A percentile compares a stretch with the other conserved stretches of the same genome.
phyloP scores from a whole-genome alignment of 2,113 vertebrate species.

The Parus major region DNA sequence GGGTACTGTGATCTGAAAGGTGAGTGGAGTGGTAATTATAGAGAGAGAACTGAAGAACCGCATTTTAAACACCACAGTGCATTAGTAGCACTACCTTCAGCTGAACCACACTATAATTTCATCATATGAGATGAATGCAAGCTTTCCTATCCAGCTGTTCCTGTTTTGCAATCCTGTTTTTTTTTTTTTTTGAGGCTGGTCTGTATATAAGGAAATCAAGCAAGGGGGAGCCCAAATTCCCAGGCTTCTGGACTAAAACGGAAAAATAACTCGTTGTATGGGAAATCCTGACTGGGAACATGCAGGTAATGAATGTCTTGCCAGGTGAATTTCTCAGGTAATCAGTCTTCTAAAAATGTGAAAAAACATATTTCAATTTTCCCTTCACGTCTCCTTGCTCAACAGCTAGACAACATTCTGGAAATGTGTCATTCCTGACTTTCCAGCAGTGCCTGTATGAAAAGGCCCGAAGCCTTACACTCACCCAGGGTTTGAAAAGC shows the following conservation, averaged over 20 bases:
- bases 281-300: neutral
- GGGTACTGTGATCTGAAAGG: neutral
- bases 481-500: neutral
- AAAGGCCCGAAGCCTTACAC: neutral
- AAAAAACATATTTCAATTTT: neutral
- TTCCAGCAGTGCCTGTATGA: neutral
- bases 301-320: neutral
- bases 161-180: neutral
- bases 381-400: rapidly evolving
- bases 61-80: neutral
- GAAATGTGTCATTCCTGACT: neutral
- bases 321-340: neutral
- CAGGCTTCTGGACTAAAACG: neutral
- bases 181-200: neutral
- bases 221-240: neutral
- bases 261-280: neutral
- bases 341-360: neutral
- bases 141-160: neutral
- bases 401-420: neutral
- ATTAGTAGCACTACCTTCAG: neutral
- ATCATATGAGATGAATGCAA: neutral
- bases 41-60: neutral
- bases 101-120: neutral
- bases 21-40: neutral
- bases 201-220: neutral